Percentiles rank a stretch among this genome's conserved stretches.
These are phyloP conservation scores for Mesembrinibis cayennensis DNA, from an alignment of 2,113 vertebrate species.

Conservation along the genomic window DNA sequence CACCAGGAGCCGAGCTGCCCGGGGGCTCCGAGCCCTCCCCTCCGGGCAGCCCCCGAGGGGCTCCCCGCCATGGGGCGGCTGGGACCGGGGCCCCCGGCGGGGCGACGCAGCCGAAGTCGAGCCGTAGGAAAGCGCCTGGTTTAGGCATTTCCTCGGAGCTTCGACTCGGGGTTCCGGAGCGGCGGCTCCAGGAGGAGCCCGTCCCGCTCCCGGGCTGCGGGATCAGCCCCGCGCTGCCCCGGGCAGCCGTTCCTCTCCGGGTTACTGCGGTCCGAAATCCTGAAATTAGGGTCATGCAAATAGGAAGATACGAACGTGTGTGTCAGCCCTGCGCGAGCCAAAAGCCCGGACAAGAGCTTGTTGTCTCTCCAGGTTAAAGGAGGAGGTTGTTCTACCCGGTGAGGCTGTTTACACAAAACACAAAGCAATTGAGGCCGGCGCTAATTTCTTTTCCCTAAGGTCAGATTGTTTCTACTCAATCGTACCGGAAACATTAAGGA, in stretches of 20 bases:
- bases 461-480: constrained; percentile 50
- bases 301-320: not conserved
- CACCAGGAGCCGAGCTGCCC: not conserved
- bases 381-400: constrained; percentile 8
- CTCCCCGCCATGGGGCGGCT: not conserved
- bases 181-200: not conserved
- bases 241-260: not conserved
- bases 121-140: rapidly evolving
- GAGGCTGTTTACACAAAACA: constrained; percentile 62
- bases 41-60: not conserved
- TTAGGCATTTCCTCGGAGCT: not conserved
- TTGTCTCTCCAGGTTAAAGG: not conserved
- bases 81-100: rapidly evolving
- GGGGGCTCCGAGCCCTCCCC: not conserved
- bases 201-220: not conserved
- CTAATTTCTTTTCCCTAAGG: constrained; percentile 53
- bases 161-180: not conserved
- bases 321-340: not conserved
- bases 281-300: not conserved
- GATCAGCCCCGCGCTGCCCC: not conserved
- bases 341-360: not conserved
- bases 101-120: too few species aligned
- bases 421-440: not conserved
- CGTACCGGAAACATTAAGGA: constrained; percentile 2
- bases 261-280: not conserved